These are phyloP conservation scores for Columba guinea DNA, from an alignment of 2,797 vertebrate genomes.

Conservation along the genomic window DNA sequence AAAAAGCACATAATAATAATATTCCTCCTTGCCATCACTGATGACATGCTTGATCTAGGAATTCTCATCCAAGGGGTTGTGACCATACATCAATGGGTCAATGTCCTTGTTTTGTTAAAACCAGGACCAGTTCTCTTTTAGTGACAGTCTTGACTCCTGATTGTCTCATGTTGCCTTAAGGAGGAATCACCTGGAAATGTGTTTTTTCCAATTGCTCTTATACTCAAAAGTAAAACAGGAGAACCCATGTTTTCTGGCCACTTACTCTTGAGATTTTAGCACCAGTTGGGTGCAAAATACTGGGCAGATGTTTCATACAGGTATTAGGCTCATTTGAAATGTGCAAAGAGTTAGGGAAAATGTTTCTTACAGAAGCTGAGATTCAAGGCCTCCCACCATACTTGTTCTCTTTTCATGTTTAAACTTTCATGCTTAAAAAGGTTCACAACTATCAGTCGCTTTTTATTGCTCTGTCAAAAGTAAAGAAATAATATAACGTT, in stretches of 20 bases:
- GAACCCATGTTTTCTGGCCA: not conserved
- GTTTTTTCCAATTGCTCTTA: not conserved
- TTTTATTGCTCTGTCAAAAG: not conserved
- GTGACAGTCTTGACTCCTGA: not conserved
- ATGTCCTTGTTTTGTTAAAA: too few relatives aligned
- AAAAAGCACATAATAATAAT: not conserved
- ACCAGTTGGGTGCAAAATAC: not conserved
- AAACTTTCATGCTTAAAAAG: not conserved
- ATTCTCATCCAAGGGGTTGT: not conserved
- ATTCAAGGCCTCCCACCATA: not conserved
- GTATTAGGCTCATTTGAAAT: not conserved
- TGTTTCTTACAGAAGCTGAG: not conserved
- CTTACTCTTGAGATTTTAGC: not conserved
- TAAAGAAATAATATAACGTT: not conserved
- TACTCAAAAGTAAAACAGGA: not conserved
- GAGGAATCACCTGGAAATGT: not conserved
- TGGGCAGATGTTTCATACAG: not conserved
- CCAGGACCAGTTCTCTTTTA: too few relatives aligned
- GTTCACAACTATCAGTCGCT: not conserved
- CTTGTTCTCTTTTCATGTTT: not conserved
- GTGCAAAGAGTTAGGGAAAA: not conserved
- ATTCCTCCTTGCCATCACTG: not conserved
- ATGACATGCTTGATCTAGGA: not conserved
- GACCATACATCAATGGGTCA: not conserved
- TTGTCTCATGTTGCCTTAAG: not conserved